These are phyloP conservation scores for Musca vetustissima DNA, from an alignment of 1,140 invertebrate species.

Conservation along the genomic window DNA sequence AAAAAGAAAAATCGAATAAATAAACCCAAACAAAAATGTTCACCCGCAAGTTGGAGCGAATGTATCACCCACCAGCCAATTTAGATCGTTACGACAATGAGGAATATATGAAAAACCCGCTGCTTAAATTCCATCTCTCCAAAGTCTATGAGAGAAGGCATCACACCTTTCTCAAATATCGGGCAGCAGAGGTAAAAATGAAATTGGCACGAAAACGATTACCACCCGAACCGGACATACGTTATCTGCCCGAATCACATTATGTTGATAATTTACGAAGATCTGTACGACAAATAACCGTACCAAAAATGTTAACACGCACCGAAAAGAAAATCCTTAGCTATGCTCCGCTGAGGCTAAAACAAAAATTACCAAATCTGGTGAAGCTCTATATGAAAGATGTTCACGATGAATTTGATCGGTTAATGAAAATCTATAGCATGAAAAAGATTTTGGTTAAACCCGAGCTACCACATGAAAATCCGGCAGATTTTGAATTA, in stretches of 20 bases:
- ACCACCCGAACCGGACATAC: conserved; percentile 39
- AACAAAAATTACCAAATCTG: conserved; percentile 44
- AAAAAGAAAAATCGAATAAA: not conserved
- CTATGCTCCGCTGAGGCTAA: conserved; percentile 42
- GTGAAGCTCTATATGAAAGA: conserved; percentile 50
- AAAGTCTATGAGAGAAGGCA: conserved; percentile 48
- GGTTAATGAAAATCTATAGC: conserved; percentile 51
- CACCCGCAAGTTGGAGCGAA: conserved; percentile 36
- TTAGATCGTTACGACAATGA: conserved; percentile 52
- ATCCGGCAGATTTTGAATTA: conserved; percentile 39
- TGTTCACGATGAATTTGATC: conserved; percentile 48
- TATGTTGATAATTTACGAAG: conserved; percentile 49
- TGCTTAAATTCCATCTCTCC: conserved; percentile 46
- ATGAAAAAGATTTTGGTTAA: conserved; percentile 50
- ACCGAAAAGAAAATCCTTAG: conserved; percentile 50
- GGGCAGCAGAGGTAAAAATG: conserved; percentile 47
- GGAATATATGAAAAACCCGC: conserved; percentile 51
- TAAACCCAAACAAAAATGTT: conserved; percentile 12
- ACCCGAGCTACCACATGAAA: conserved; percentile 41
- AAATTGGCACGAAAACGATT: conserved; percentile 36
- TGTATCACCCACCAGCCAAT: conserved; percentile 47
- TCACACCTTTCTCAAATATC: conserved; percentile 45
- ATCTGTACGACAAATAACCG: conserved; percentile 46
- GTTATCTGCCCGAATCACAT: conserved; percentile 38
- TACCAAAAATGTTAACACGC: conserved; percentile 48